A percentile compares a stretch with the other conserved stretches of the same genome.
phyloP scores from a whole-genome alignment of 2,113 vertebrate species.

The Strigops habroptila region DNA sequence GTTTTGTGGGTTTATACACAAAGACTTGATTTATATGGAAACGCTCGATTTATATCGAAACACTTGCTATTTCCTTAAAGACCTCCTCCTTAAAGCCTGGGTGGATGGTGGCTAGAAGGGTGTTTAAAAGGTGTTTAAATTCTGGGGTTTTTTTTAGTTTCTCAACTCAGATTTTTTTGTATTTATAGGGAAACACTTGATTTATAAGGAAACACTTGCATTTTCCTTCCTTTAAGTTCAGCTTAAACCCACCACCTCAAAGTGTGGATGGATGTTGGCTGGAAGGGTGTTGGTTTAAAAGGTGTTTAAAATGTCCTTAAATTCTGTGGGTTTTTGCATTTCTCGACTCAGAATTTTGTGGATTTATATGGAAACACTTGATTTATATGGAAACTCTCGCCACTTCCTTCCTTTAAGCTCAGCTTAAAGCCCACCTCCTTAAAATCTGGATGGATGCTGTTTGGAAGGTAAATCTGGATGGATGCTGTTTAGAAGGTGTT shows the following conservation, averaged over 20 bases:
- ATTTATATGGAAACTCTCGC: neutral
- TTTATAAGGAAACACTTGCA: neutral
- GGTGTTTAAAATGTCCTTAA: neutral
- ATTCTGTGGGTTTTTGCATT: neutral
- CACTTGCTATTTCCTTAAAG: neutral
- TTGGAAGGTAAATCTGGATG: too few species aligned
- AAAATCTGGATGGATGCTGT: too few species aligned
- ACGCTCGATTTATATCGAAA: neutral
- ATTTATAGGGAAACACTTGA: neutral
- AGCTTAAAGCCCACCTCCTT: neutral
- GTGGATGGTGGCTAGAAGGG: neutral
- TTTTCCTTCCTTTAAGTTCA: neutral
- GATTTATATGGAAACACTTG: neutral
- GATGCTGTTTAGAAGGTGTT: neutral
- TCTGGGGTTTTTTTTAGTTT: neutral
- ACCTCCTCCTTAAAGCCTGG: neutral
- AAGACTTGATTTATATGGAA: neutral
- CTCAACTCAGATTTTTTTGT: neutral
- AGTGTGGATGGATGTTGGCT: neutral
- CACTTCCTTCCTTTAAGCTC: neutral
- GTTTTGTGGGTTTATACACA: neutral
- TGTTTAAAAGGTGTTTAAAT: neutral
- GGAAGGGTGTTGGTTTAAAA: neutral
- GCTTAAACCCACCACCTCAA: neutral
- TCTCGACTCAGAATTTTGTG: neutral